Evolutionary conservation across 2,888 invertebrate species (phyloP).

Genomic region (Drosophila neotestacea): DNA sequence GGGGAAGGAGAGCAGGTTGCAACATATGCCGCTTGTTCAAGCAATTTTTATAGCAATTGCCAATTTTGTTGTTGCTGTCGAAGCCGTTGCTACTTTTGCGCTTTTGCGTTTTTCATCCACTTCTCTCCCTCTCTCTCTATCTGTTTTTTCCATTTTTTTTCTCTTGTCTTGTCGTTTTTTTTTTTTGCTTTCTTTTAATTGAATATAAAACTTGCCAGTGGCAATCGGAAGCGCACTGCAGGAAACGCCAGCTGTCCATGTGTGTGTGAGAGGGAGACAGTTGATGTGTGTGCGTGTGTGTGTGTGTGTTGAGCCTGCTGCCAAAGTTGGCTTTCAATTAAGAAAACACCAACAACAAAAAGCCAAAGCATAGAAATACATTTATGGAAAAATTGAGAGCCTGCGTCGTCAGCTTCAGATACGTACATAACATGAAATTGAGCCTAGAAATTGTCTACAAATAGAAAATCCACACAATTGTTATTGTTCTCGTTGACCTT

Average conservation of each 20-base stretch:
- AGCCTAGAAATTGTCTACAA: constrained; percentile 14
- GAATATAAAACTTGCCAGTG: constrained; percentile 77
- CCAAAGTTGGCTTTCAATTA: constrained; percentile 77
- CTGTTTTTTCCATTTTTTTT: constrained; percentile 32
- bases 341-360: constrained; percentile 62
- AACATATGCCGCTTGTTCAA: constrained; percentile 74
- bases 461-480: constrained; percentile 16
- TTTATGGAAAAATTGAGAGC: constrained; percentile 56
- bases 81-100: constrained; percentile 27
- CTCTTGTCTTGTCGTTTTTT: constrained; percentile 22
- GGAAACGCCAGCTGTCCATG: constrained; percentile 71
- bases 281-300: constrained; percentile 20
- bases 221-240: constrained; percentile 77
- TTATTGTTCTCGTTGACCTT: constrained; percentile 18
- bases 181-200: constrained; percentile 66
- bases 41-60: constrained; percentile 75
- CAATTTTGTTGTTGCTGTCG: constrained; percentile 62
- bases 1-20: background rate
- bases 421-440: constrained; percentile 27
- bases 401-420: background rate
- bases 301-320: constrained; percentile 31
- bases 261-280: constrained; percentile 35
- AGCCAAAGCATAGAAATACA: constrained; percentile 39
- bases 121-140: constrained; percentile 16
- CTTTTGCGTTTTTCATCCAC: constrained; percentile 37